Evolutionary conservation across 2,113 vertebrate genomes (phyloP).

Genomic region (Pseudorasbora parva): DNA sequence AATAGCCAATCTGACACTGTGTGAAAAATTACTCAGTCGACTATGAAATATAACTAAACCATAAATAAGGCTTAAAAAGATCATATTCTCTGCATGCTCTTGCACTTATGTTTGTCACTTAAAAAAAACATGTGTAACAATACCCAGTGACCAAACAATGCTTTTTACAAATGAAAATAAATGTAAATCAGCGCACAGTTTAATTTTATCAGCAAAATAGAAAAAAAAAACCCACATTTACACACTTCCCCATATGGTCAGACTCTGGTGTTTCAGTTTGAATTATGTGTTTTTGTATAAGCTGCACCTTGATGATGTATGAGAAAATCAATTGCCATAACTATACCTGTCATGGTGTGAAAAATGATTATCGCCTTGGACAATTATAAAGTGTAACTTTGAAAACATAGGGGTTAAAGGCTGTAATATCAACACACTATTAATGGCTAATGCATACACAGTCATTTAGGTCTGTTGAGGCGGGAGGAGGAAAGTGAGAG

Average conservation of each 20-base stretch:
- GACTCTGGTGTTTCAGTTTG: neutral
- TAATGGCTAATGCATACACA: conserved; percentile 11
- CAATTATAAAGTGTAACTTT: neutral
- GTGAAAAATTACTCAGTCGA: no score
- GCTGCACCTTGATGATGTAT: conserved; percentile 4
- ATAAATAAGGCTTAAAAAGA: no score
- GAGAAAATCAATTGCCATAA: neutral
- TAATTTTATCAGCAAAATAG: neutral
- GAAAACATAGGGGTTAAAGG: neutral
- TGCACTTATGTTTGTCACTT: no score
- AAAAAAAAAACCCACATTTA: neutral
- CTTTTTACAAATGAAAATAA: neutral
- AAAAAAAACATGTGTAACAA: neutral
- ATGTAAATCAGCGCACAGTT: neutral
- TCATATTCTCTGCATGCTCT: no score
- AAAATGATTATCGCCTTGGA: neutral
- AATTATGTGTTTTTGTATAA: neutral
- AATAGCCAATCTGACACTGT: no score
- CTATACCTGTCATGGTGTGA: neutral
- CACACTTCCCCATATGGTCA: neutral
- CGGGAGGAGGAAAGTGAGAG: conserved; percentile 1
- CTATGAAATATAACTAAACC: no score
- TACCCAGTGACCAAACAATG: neutral
- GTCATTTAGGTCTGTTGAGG: neutral
- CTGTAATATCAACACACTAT: neutral